Base-by-base conservation (phyloP, 2,888 invertebrate species). In the Zaprionus obscuricornis region DNA sequence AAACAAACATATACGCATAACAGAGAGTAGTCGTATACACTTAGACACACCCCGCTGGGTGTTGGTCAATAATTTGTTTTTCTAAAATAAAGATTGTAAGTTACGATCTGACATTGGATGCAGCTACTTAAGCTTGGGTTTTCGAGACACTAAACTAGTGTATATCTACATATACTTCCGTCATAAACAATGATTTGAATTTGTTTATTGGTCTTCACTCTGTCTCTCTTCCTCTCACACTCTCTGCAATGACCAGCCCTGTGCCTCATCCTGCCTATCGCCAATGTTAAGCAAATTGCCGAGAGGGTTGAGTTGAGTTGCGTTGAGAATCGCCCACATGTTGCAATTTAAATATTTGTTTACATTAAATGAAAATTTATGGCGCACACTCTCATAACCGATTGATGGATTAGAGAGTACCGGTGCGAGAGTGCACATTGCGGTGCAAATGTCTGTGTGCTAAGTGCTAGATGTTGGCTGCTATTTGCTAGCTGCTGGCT, bases 301-400 rank as follows among this genome's bases (percentile, higher is more conserved):
- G 45, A 43, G 45, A 22, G 46, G 46, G 47, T 63, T 17, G 69
- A 43, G 34, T 39, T 43, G 10, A 20, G 11, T 27, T 39, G 27
- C 54, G 26, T 65, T 45, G 18, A 37, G 37, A 13, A 49, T 52
- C 62, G 56, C 56, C 60, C 84, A 78, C 86, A 79, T 84, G 81
- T 59, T 78, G 86, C 86, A 78, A 72, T 76, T 83, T 83, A 39
- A 60, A 79, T 83, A 68, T 75, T n/a, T 78, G 86, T 78, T 78
- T 78, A 78, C 60, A 62, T 54, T 64, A 57, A 54, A 52, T 56
- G 62, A 34, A 72, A 85, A 84, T 78, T 78, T 83, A 78, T 84
- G 70, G 69, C 75, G 40, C 63, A 75, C 76, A 67, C 65, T 51
- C 75, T 74, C 84, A 79, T 72, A 85, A 66, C 42, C 58, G 43